Base-by-base conservation (phyloP, 2,888 invertebrate genomes). In the Seladonia tumulorum region DNA sequence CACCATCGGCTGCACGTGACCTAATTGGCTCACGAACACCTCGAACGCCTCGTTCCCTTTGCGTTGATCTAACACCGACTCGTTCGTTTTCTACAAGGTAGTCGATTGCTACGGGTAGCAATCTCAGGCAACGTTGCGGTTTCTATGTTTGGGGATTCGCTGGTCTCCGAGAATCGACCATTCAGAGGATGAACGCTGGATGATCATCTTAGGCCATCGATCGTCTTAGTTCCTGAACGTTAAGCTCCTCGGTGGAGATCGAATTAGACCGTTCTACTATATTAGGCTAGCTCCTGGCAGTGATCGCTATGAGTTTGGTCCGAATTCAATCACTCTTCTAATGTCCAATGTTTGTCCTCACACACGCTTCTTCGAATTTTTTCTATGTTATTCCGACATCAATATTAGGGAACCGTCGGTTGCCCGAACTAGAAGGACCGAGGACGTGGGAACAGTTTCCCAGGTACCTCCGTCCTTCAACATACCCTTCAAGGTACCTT, bases 261-360 rank as follows among this genome's bases (percentile, higher is more conserved):
- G 78, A 70, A 60, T 73, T 76, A 82, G 76, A 88, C 80, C 82
- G 60, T 85, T 80, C 76, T 71, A 82, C 63, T 84, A 87, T 76
- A 71, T 88, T 85, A 87, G 80, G 80, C 87, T 91, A 88, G 79
- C 82, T 85, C 60, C 79, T 89, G 92, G 91, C 91, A 91, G 91
- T 92, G 90, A 83, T 90, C 88, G 86, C 87, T 92, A 88, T 82
- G 85, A 90, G 85, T 89, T 91, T 92, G 92, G 90, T 90, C 90
- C 89, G 87, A 83, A 81, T 88, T 85, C 81, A 82, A 81, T 88
- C 85, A 68, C 74, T 70, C 76, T 2, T 39, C 49, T 70, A 70
- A 66, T 49, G n/a, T 70, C 77, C 42, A 53, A 70, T 49, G 35
- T 70, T 29, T 35, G 12, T 66, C 3, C 5, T 39, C 12, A 5